Evolutionary conservation across 1,140 invertebrate genomes (phyloP), one percentile per base, ranked within the genome.

Genomic region (Euura saliciscinereae): DNA sequence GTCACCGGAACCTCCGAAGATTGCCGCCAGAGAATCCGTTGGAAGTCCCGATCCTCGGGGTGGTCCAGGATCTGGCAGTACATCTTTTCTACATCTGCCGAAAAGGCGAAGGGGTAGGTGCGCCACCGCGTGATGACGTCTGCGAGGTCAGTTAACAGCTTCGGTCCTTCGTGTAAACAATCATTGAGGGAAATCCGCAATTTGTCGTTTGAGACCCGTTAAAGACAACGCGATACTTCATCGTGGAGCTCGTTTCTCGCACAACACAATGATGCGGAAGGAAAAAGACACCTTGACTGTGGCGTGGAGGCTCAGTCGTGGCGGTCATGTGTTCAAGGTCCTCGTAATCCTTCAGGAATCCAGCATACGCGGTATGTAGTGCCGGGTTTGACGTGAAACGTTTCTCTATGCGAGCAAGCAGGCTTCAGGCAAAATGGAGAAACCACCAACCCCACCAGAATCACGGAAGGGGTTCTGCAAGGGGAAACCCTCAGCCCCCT

Each of bases 21-120:
- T 85, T 64, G 66, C 78, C 28, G 44, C 76, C 79, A 78, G 1
- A 79, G 4, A 4, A 79, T 76, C 59, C 77, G 13, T 73, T 76
- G 45, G 43, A 59, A 65, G 8, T 44, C 28, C 2, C 64, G 28
- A 28, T 69, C 28, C 44, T 69, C 43, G 45, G 65, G 13, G 2
- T 77, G 44, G 8, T 78, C n/a, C 7, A 45, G 68, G n/a, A 68
- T 74, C 72, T 67, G 59, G 43, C 13, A 66, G 69, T 28, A 74
- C 10, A 6, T 66, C 69, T 65, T 80, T n/a, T 44, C 68, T 11
- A 81, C 77, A 72, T 80, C 78, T 6, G 78, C 74, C 43, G 71
- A 71, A 45, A 79, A 65, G 6, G 71, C 75, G 43, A 75, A 70
- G 6, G 45, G 43, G 73, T 78, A 72, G 10, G 42, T 71, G 69